These are phyloP conservation scores for Esox masquinongy DNA, from an alignment of 2,797 vertebrate genomes.

Conservation along the genomic window DNA sequence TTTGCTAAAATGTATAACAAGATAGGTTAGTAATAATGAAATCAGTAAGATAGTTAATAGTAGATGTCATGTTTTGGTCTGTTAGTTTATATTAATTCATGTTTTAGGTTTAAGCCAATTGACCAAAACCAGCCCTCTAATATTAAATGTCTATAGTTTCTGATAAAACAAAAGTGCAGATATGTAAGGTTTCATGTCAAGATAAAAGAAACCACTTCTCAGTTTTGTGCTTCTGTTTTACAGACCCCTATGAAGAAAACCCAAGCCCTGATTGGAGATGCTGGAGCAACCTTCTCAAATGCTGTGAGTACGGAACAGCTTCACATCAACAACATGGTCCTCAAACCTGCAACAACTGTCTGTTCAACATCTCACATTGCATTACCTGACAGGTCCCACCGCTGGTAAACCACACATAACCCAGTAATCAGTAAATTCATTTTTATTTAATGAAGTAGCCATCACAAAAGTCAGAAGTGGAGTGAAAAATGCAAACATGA, in stretches of 20 bases:
- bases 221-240: conserved; percentile 15
- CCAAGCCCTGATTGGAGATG: conserved; percentile 68
- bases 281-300: conserved; percentile 76
- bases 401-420: background rate
- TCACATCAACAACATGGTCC: background rate
- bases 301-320: conserved; percentile 66
- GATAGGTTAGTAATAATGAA: background rate
- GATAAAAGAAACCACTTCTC: background rate
- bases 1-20: background rate
- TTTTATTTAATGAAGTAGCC: too few relatives aligned
- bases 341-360: background rate
- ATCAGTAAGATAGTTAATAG: too few relatives aligned
- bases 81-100: background rate
- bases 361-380: background rate
- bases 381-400: too few relatives aligned
- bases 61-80: too few relatives aligned
- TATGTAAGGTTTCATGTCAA: background rate
- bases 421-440: too few relatives aligned
- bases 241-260: conserved; percentile 80
- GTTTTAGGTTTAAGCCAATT: background rate
- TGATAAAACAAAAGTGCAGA: background rate
- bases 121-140: background rate
- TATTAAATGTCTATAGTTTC: background rate
- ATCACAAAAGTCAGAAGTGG: too few relatives aligned
- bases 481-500: too few relatives aligned